phyloP scores from a whole-genome alignment of 2,797 vertebrate genomes.

The Gymnothorax javanicus region DNA sequence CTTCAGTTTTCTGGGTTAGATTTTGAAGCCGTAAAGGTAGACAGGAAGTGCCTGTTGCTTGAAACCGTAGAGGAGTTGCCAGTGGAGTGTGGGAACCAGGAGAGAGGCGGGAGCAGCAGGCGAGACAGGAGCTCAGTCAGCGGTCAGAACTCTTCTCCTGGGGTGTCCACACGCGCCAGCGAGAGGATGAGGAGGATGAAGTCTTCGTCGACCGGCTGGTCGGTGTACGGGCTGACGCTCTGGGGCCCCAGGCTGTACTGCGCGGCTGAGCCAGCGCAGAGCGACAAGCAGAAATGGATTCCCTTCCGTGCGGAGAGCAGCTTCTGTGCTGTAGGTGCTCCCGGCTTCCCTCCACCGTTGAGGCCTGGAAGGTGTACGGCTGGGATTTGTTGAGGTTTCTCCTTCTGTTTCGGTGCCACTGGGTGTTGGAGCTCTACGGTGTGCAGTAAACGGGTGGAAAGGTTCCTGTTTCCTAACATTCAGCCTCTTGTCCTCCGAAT shows the following conservation, averaged over 20 bases:
- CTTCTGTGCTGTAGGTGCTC: constrained; percentile 68
- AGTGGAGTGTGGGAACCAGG: constrained; percentile 21
- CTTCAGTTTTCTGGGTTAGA: constrained; percentile 35
- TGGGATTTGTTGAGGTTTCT: not conserved
- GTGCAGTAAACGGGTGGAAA: not conserved
- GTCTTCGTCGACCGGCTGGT: constrained; percentile 40
- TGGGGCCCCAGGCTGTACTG: constrained; percentile 57
- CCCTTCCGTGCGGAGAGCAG: constrained; percentile 65
- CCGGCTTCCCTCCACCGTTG: not conserved
- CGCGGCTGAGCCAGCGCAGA: constrained; percentile 55
- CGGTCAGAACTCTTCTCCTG: not conserved
- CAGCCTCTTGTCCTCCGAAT: not conserved
- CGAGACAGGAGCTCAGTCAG: not conserved
- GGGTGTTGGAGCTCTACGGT: constrained; percentile 1
- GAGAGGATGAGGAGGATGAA: constrained; percentile 64
- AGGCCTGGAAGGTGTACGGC: not conserved
- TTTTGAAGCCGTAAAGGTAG: constrained; percentile 59
- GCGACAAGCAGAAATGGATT: constrained; percentile 68
- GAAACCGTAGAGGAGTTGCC: constrained; percentile 35
- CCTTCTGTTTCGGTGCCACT: not conserved
- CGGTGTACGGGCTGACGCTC: constrained; percentile 46
- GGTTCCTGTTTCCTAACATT: not conserved
- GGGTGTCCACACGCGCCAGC: not conserved
- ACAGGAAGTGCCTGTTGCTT: constrained; percentile 48
- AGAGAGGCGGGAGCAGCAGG: not conserved